Conservation (phyloP, 2,113 vertebrate genomes). For the Atractosteus spatula region DNA sequence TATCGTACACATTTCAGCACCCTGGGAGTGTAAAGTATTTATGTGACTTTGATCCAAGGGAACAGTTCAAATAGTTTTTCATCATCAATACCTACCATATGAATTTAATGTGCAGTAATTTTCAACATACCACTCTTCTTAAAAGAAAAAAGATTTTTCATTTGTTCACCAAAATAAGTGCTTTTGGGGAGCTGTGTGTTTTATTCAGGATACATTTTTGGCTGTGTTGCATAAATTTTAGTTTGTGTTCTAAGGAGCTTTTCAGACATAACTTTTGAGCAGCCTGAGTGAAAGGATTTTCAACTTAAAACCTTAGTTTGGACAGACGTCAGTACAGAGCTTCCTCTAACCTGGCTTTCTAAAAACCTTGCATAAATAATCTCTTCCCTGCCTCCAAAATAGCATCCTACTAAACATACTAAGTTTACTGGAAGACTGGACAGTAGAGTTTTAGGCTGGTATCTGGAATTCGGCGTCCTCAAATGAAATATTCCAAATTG, state of each 20-base stretch:
- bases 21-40: background rate
- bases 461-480: conserved; percentile 9
- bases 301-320: background rate
- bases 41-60: conserved; percentile 3
- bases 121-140: no score
- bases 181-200: no score
- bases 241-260: no score
- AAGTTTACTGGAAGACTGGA: conserved; percentile 17
- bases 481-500: background rate
- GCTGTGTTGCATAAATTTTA: no score
- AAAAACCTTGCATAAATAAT: conserved; percentile 22
- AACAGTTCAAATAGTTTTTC: background rate
- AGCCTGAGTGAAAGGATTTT: background rate
- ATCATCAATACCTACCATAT: background rate
- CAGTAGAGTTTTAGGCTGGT: conserved; percentile 15
- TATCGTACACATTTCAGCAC: background rate
- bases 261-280: no score
- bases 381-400: background rate
- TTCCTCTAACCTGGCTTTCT: conserved; percentile 11
- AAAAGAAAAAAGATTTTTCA: no score
- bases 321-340: background rate
- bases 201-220: no score
- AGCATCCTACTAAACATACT: conserved; percentile 24
- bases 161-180: no score
- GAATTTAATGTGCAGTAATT: background rate